phyloP scores from a whole-genome alignment of 2,113 vertebrate species.

The Damaliscus lunatus region DNA sequence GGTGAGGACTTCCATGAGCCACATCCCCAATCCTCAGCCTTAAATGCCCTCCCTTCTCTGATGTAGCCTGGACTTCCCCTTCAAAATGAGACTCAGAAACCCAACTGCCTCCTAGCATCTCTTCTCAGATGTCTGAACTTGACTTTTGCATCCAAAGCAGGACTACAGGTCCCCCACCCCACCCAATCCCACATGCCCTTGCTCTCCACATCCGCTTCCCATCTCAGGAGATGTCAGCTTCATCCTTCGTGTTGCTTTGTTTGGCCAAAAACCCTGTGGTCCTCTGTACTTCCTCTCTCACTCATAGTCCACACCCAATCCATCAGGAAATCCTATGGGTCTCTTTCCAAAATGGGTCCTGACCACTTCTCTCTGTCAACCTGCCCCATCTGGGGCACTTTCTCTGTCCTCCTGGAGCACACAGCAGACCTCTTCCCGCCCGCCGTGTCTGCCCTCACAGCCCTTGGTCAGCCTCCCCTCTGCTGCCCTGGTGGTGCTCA shows the following conservation, averaged over 20 bases:
- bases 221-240: not conserved
- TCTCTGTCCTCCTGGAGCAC: not conserved
- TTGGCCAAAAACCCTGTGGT: not conserved
- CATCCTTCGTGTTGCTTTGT: not conserved
- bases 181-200: not conserved
- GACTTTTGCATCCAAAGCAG: not conserved
- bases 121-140: not conserved
- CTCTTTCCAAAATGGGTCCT: not conserved
- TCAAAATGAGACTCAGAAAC: not conserved
- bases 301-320: not conserved
- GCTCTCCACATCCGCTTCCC: not conserved
- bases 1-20: not conserved
- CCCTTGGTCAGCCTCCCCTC: not conserved
- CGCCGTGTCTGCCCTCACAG: fast-evolving
- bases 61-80: not conserved
- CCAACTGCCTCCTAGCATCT: not conserved
- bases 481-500: fast-evolving
- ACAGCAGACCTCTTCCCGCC: not conserved
- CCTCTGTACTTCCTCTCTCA: not conserved
- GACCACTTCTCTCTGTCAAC: not conserved
- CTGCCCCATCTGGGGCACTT: not conserved
- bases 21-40: not conserved
- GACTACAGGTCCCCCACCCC: not conserved
- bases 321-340: not conserved
- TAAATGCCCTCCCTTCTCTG: not conserved